Conservation (phyloP, 1,140 invertebrate species). For the Sycophila sp. region DNA sequence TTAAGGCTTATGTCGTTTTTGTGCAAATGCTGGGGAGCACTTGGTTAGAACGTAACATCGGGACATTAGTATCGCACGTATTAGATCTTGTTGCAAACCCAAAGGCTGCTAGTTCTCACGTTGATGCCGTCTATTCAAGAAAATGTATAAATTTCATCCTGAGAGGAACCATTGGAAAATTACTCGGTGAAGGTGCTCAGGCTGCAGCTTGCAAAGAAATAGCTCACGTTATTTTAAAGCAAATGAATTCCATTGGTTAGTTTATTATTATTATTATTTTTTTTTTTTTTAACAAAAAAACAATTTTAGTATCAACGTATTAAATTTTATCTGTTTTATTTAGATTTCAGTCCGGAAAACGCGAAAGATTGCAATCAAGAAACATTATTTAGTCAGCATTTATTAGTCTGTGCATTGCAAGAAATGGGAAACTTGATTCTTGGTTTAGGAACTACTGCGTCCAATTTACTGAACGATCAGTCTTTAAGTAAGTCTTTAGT, state of each 20-base stretch:
- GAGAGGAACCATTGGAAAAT: constrained; percentile 87
- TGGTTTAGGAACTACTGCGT: constrained; percentile 90
- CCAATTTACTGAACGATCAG: constrained; percentile 87
- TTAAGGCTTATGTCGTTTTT: constrained; percentile 92
- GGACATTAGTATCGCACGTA: constrained; percentile 85
- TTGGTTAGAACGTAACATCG: constrained; percentile 95
- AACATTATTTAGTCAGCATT: constrained; percentile 92
- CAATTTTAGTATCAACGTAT: no score
- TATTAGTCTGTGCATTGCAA: constrained; percentile 92
- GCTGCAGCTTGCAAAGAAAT: constrained; percentile 95
- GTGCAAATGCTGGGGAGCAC: constrained; percentile 90
- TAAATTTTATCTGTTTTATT: constrained; percentile 34
- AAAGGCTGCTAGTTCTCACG: constrained; percentile 92
- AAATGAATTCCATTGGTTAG: constrained; percentile 90
- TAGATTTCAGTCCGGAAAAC: constrained; percentile 89
- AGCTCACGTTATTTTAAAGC: constrained; percentile 88
- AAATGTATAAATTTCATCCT: constrained; percentile 98
- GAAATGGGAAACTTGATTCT: constrained; percentile 88
- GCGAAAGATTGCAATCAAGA: constrained; percentile 90
- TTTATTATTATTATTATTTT: constrained; percentile 24
- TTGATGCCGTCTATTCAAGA: constrained; percentile 96
- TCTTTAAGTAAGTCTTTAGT: constrained; percentile 73
- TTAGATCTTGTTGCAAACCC: constrained; percentile 93
- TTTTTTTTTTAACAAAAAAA: neutral
- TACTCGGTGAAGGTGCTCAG: constrained; percentile 97